Percentiles rank a stretch among this genome's conserved stretches.
These are phyloP conservation scores for Lasioglossum oenotherae DNA, from an alignment of 2,888 invertebrate genomes.

Conservation along the genomic window DNA sequence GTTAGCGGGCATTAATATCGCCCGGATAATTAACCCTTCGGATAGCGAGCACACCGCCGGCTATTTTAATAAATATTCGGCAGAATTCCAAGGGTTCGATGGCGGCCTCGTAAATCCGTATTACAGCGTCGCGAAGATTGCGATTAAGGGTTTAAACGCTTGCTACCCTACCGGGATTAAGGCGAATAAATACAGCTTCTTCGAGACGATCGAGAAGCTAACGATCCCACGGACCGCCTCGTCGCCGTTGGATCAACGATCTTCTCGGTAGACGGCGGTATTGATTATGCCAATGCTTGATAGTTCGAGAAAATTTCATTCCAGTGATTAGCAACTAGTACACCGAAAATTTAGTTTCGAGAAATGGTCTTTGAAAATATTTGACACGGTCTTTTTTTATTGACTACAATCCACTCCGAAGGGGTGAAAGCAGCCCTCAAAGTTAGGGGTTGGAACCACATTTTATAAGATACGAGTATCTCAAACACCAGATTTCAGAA, in stretches of 20 bases:
- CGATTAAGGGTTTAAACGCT: constrained; percentile 9
- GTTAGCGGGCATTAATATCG: constrained; percentile 36
- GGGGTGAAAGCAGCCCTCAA: too few species aligned
- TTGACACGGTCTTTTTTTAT: too few species aligned
- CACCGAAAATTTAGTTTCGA: too few species aligned
- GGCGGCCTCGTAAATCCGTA: neutral
- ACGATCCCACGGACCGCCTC: neutral
- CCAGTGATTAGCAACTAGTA: too few species aligned
- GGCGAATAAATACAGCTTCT: constrained; percentile 2
- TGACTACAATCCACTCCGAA: too few species aligned
- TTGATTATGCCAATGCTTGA: too few species aligned
- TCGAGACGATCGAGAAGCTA: neutral
- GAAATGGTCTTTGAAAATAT: too few species aligned
- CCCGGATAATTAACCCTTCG: constrained; percentile 38
- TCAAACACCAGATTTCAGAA: too few species aligned
- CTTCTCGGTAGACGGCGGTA: neutral
- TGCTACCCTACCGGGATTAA: neutral
- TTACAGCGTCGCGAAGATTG: neutral
- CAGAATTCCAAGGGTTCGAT: neutral
- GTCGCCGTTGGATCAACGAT: neutral
- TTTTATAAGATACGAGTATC: too few species aligned
- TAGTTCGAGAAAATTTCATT: too few species aligned
- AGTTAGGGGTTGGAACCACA: too few species aligned
- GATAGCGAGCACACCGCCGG: constrained; percentile 5
- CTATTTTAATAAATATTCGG: constrained; percentile 20